phyloP scores from a whole-genome alignment of 2,113 vertebrate species.

The Craseonycteris thonglongyai region DNA sequence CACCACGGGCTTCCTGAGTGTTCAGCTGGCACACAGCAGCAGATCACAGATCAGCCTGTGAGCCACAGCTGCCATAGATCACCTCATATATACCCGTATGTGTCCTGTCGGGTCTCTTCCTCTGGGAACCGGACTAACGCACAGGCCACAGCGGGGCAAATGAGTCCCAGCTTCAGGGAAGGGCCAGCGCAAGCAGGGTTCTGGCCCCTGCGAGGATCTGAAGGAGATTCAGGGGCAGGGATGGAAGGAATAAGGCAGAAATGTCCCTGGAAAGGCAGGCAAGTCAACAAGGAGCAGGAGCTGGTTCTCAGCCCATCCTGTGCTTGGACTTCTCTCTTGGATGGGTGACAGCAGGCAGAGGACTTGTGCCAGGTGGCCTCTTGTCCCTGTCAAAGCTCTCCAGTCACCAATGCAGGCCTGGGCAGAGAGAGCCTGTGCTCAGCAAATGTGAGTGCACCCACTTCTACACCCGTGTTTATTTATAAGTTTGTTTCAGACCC shows the following conservation, averaged over 20 bases:
- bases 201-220: not conserved
- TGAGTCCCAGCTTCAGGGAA: not conserved
- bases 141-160: not conserved
- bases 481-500: not conserved
- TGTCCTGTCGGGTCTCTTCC: not conserved
- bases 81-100: fast-evolving
- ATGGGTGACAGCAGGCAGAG: no score
- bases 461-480: not conserved
- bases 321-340: not conserved
- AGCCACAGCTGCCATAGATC: not conserved
- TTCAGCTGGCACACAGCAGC: not conserved
- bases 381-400: not conserved
- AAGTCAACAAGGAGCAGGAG: not conserved
- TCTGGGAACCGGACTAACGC: not conserved
- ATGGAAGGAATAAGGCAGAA: not conserved
- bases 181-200: not conserved
- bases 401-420: not conserved
- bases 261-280: not conserved
- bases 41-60: no score
- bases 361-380: not conserved
- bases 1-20: no score
- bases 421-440: not conserved
- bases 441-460: no score
- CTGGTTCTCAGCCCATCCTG: not conserved
- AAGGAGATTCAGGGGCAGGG: not conserved